Percentiles rank a stretch among this genome's conserved stretches.
These are phyloP conservation scores for Laspeyria flexula DNA, from an alignment of 2,888 invertebrate genomes.

Conservation along the genomic window DNA sequence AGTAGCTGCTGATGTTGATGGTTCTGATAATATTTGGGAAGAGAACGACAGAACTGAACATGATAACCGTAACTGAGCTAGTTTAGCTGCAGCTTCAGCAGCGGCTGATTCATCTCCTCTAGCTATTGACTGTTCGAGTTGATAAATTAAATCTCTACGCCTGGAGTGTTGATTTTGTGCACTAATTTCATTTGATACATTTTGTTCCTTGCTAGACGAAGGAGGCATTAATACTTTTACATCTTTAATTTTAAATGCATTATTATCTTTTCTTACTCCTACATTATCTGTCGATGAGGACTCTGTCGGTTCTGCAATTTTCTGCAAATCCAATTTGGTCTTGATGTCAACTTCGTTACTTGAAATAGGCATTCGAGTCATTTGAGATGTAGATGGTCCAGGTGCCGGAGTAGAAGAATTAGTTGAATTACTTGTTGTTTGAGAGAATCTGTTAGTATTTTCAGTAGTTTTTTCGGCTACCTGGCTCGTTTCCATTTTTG, in stretches of 20 bases:
- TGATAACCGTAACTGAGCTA: conserved; percentile 91
- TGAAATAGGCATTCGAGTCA: conserved; percentile 5
- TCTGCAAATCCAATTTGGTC: conserved; percentile 7
- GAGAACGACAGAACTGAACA: conserved; percentile 88
- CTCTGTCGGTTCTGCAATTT: background rate
- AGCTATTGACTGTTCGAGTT: conserved; percentile 92
- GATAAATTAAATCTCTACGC: conserved; percentile 85
- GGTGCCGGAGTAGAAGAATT: background rate
- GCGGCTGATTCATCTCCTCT: conserved; percentile 91
- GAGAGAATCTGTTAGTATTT: too few species aligned
- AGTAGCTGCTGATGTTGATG: conserved; percentile 38
- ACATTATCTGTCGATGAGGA: conserved; percentile 4
- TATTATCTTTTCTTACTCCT: conserved; percentile 2
- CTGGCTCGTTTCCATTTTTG: conserved; percentile 1
- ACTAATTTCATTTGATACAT: conserved; percentile 12
- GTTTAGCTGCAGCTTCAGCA: conserved; percentile 90
- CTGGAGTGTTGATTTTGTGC: conserved; percentile 61
- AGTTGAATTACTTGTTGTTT: background rate
- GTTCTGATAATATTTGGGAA: conserved; percentile 70
- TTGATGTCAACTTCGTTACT: conserved; percentile 13
- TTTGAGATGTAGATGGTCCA: conserved; percentile 18
- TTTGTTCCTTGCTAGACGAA: conserved; percentile 19
- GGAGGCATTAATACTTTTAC: conserved; percentile 8
- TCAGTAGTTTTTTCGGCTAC: too few species aligned
- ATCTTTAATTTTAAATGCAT: conserved; percentile 2